Evolutionary conservation across 2,797 vertebrate species (phyloP).

Genomic region (Perodicticus potto): DNA sequence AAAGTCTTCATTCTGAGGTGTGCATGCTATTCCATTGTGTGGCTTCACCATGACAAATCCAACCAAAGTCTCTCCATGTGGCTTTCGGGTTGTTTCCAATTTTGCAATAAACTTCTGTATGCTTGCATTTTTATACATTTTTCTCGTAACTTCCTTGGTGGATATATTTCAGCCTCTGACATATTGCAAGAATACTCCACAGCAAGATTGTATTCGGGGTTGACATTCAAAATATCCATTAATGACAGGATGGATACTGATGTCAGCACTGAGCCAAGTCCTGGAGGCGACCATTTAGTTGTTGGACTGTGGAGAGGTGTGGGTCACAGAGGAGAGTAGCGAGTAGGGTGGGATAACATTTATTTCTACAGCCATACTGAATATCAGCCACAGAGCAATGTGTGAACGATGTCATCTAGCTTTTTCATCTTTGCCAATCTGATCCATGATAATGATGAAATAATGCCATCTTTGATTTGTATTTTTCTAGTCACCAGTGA

Average conservation of each 20-base stretch:
- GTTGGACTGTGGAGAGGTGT: not conserved
- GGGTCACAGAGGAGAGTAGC: not conserved
- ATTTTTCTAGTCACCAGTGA: not conserved
- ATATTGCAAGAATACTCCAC: not conserved
- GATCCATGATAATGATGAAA: not conserved
- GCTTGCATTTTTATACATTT: conserved; percentile 40
- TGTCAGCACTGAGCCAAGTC: not conserved
- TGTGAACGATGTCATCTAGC: not conserved
- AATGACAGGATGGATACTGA: not conserved
- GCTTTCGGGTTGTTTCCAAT: conserved; percentile 30
- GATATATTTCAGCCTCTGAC: not conserved
- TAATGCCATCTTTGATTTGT: not conserved
- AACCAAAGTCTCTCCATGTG: not conserved
- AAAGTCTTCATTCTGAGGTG: conserved; percentile 1
- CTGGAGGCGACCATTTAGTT: not conserved
- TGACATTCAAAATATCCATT: not conserved
- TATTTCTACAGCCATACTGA: not conserved
- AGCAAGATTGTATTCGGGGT: not conserved
- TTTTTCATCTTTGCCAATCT: conserved; percentile 21
- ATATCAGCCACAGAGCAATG: not conserved
- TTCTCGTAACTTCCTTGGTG: not conserved
- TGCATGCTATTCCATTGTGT: not conserved
- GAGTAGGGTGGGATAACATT: not conserved
- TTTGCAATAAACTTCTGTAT: conserved; percentile 4
- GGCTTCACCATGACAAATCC: conserved; percentile 37